A percentile compares a stretch with the other conserved stretches of the same genome.
Conservation (phyloP, 2,888 invertebrate genomes). For the Agrochola circellaris region DNA sequence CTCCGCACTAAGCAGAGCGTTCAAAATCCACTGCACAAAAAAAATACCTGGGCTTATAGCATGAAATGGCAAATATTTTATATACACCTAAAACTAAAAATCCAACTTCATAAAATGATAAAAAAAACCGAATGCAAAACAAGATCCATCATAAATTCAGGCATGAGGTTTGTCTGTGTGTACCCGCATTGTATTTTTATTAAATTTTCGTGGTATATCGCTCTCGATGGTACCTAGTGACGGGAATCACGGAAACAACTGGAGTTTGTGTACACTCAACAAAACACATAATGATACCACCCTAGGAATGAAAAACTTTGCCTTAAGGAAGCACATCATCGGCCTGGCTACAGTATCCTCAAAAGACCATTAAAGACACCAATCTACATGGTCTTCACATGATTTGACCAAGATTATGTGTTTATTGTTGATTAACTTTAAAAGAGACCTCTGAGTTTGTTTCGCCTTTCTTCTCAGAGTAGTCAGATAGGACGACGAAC, state of each 20-base stretch:
- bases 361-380: too few relatives aligned
- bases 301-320: neutral
- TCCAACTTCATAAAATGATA: neutral
- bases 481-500: too few relatives aligned
- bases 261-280: neutral
- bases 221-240: neutral
- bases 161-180: neutral
- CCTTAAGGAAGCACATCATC: too few relatives aligned
- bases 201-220: slow-evolving; percentile 22
- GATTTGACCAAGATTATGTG: too few relatives aligned
- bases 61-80: slow-evolving; percentile 2
- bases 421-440: too few relatives aligned
- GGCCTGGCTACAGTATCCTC: too few relatives aligned
- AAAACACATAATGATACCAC: neutral
- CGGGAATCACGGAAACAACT: slow-evolving; percentile 13
- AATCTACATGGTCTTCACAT: too few relatives aligned
- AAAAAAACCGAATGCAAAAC: slow-evolving; percentile 17
- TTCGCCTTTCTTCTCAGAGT: too few relatives aligned
- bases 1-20: too few relatives aligned
- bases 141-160: slow-evolving; percentile 23
- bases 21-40: too few relatives aligned
- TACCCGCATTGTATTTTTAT: slow-evolving; percentile 16
- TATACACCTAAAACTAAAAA: slow-evolving; percentile 17
- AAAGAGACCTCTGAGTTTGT: too few relatives aligned
- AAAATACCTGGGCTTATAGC: too few relatives aligned